Evolutionary conservation across 2,797 vertebrate genomes (phyloP), one percentile per base, ranked within the genome.

Genomic region (Apogon talboti): DNA sequence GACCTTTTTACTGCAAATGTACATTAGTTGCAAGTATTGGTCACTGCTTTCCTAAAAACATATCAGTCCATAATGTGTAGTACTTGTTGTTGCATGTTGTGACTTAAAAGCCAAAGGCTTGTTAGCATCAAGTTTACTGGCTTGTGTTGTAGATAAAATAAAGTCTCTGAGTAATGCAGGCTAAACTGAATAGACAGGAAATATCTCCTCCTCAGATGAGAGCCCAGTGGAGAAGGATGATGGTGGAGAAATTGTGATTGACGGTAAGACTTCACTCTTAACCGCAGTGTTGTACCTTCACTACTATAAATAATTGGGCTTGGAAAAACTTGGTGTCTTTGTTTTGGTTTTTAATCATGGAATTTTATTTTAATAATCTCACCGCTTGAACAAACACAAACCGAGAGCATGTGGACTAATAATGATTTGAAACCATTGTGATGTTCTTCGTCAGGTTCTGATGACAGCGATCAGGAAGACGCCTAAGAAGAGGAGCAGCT

Each of bases 381-480:
- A 10, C 9, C 33, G 33, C 53, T 11, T 55, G 18, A 12, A 10
- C 28, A 40, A 16, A 52, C 0, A 0, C 38, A 35, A 44, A 21
- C 3, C n/a, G 37, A 19, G 43, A n/a, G 3, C 18, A 40, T 28
- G 6, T 21, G 37, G 16, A 11, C 38, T 41, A 21, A 12, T 44
- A 13, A 37, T 57, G 33, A 13, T 42, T 52, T 64, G 13, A 65
- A 58, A 49, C 16, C 0, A 2, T 28, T 11, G 61, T 33, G 1
- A 15, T 53, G 76, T 45, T 67, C 16, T 68, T 41, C 58, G 11
- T 19, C 21, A 94, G 94, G 88, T 24, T 93, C 93, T 1, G 92
- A 91, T 30, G 92, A 94, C 77, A 93, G 91, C 7, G 92, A 94
- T 33, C 88, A 89, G 74, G 92, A 91, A 50, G 91, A 91, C 18